phyloP scores from a whole-genome alignment of 1,140 invertebrate species.

The Drosophila santomea region DNA sequence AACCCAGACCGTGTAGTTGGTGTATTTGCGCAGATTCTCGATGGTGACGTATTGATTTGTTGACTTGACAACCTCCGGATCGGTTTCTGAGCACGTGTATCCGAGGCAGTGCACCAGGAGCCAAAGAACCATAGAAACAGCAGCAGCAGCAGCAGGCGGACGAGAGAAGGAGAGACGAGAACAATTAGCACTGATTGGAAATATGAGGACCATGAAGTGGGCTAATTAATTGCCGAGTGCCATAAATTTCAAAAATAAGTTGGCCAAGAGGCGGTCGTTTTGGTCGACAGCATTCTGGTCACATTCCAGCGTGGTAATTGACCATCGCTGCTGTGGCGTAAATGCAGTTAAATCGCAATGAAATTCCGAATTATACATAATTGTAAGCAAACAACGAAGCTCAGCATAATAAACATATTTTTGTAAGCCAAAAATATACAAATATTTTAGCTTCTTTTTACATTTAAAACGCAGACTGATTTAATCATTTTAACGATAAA shows the following conservation, averaged over 20 bases:
- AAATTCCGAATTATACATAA: conserved; percentile 5
- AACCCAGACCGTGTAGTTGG: conserved; percentile 97
- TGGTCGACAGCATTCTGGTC: conserved; percentile 3
- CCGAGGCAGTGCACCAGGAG: conserved; percentile 7
- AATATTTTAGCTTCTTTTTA: too few relatives aligned
- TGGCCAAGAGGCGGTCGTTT: conserved; percentile 4
- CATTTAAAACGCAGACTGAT: too few relatives aligned
- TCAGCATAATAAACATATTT: too few relatives aligned
- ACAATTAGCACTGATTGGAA: conserved; percentile 77
- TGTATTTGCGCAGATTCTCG: conserved; percentile 89
- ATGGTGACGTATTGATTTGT: conserved; percentile 85
- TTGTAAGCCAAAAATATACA: too few relatives aligned
- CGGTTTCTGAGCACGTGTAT: conserved; percentile 68
- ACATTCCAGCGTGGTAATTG: conserved; percentile 16
- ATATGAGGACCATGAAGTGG: conserved; percentile 51
- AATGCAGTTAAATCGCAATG: conserved; percentile 23
- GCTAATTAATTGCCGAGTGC: conserved; percentile 58
- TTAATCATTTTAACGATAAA: too few relatives aligned
- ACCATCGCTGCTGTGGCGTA: conserved; percentile 20
- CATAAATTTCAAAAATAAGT: conserved; percentile 42
- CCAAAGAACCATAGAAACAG: neutral
- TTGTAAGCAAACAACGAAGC: too few relatives aligned
- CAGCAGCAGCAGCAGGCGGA: neutral
- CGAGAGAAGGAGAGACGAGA: conserved; percentile 29
- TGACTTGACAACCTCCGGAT: conserved; percentile 84